phyloP scores from a whole-genome alignment of 1,140 invertebrate genomes.

The Papilio helenus region DNA sequence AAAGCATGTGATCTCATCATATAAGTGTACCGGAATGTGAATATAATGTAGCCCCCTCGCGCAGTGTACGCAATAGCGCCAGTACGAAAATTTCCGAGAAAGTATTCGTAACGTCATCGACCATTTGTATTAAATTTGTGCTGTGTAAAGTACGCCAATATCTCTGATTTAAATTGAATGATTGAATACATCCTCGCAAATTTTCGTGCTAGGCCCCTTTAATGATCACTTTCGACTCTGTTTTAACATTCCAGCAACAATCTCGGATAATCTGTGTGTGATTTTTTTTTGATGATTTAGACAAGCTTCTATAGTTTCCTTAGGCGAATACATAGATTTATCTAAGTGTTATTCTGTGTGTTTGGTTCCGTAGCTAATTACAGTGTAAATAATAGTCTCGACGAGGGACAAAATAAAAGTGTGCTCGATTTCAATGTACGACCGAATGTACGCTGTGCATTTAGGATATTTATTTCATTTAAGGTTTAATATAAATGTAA shows the following conservation, averaged over 20 bases:
- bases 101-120: too few relatives aligned
- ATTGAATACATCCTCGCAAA: too few relatives aligned
- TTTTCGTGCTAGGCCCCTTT: constrained; percentile 22
- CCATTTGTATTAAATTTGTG: too few relatives aligned
- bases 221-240: constrained; percentile 56
- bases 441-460: constrained; percentile 67
- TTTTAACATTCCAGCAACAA: constrained; percentile 76
- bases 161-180: too few relatives aligned
- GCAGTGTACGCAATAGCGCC: constrained; percentile 52
- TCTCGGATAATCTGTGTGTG: constrained; percentile 66
- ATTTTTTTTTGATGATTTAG: constrained; percentile 62
- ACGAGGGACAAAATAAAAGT: constrained; percentile 53
- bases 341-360: constrained; percentile 66
- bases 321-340: constrained; percentile 67
- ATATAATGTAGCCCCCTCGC: constrained; percentile 46
- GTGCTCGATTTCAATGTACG: constrained; percentile 66
- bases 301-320: constrained; percentile 62
- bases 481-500: constrained; percentile 74
- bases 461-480: constrained; percentile 77
- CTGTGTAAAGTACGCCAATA: too few relatives aligned
- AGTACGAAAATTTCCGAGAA: too few relatives aligned
- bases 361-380: constrained; percentile 66
- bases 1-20: constrained; percentile 76
- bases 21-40: constrained; percentile 55
- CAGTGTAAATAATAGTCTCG: constrained; percentile 73